A percentile compares a stretch with the other conserved stretches of the same genome.
Evolutionary conservation across 2,113 vertebrate genomes (phyloP).

Genomic region (Hucho hucho): DNA sequence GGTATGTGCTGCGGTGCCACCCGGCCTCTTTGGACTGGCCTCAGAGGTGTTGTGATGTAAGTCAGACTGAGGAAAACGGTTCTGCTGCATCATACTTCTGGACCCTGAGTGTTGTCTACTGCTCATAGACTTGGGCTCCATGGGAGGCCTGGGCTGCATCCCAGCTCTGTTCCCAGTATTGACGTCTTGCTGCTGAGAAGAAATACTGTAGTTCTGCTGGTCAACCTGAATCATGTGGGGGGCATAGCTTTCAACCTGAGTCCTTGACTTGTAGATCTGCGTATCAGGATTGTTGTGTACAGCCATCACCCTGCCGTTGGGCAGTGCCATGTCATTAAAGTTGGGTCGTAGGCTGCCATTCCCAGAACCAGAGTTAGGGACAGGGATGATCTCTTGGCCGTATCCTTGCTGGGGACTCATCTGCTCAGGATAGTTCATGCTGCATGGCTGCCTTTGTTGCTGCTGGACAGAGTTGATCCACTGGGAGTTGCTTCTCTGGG

Average conservation of each 20-base stretch:
- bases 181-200: conserved; percentile 65
- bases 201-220: conserved; percentile 71
- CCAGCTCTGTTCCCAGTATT: conserved; percentile 61
- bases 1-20: conserved; percentile 50
- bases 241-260: conserved; percentile 69
- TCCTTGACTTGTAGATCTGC: conserved; percentile 75
- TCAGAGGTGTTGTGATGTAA: conserved; percentile 70
- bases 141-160: conserved; percentile 85
- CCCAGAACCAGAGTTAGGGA: conserved; percentile 51
- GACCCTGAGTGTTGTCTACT: conserved; percentile 69
- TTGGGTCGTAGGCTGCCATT: conserved; percentile 69
- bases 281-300: conserved; percentile 64
- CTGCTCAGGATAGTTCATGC: conserved; percentile 60
- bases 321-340: conserved; percentile 58
- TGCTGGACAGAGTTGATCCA: conserved; percentile 75
- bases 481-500: conserved; percentile 65
- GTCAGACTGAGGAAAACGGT: conserved; percentile 70
- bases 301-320: conserved; percentile 56
- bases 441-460: conserved; percentile 71
- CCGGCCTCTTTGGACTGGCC: conserved; percentile 77
- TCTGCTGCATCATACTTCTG: conserved; percentile 65
- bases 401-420: conserved; percentile 74
- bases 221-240: conserved; percentile 63
- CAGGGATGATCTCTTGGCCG: conserved; percentile 73
- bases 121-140: conserved; percentile 73